Evolutionary conservation across 30 jellyfish, hydroid and myxozoan species (phyloP).

Genomic region (Pelagia noctiluca): DNA sequence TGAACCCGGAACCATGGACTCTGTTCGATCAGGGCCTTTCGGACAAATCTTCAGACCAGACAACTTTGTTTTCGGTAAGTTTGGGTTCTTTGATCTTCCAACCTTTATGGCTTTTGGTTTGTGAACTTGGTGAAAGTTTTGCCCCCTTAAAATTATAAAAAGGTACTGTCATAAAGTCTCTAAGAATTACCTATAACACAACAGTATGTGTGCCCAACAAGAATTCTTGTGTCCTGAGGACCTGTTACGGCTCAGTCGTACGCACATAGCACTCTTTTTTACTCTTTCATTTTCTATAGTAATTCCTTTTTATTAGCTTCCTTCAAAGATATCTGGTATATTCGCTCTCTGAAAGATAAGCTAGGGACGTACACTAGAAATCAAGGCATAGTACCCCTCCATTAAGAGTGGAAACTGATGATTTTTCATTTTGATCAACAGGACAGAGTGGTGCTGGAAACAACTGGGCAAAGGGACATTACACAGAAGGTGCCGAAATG

Average conservation of each 20-base stretch:
- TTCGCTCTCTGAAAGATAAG: too few species aligned
- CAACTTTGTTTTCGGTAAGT: constrained; percentile 84
- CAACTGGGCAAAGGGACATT: constrained; percentile 97
- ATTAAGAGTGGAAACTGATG: background rate
- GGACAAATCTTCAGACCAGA: constrained; percentile 84
- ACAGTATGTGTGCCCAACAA: too few species aligned
- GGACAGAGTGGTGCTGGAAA: constrained; percentile 97
- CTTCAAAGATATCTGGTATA: too few species aligned
- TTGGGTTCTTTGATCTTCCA: background rate
- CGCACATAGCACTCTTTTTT: too few species aligned
- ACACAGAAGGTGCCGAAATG: constrained; percentile 95
- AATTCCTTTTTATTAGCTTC: too few species aligned
- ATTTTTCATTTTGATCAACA: background rate
- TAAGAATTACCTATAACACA: too few species aligned
- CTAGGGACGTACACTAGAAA: background rate
- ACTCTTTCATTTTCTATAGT: too few species aligned
- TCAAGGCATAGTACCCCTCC: background rate
- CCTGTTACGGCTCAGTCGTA: too few species aligned
- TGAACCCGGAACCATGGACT: constrained; percentile 89
- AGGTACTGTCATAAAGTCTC: too few species aligned
- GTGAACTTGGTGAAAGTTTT: background rate
- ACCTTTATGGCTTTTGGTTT: background rate
- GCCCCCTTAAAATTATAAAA: background rate
- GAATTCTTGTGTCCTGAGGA: too few species aligned
- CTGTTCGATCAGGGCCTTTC: constrained; percentile 84